A percentile compares a stretch with the other conserved stretches of the same genome.
Conservation (phyloP, 2,888 invertebrate species). For the Melinaea marsaeus region DNA sequence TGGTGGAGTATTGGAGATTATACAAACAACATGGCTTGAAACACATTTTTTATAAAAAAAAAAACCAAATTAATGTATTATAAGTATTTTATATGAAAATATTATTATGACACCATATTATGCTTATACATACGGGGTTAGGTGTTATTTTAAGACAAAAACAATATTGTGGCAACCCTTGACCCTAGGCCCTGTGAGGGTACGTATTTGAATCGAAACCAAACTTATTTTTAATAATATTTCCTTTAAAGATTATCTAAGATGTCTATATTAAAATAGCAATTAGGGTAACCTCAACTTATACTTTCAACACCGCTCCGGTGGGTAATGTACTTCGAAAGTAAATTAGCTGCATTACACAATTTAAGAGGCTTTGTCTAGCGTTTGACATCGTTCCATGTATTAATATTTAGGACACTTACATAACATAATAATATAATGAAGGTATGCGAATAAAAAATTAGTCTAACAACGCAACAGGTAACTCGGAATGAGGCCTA, state of each 20-base stretch:
- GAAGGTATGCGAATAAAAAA: constrained; percentile 22
- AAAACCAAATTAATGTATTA: no score
- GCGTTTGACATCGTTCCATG: constrained; percentile 31
- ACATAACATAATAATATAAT: constrained; percentile 26
- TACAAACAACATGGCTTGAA: no score
- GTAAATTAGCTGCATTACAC: constrained; percentile 33
- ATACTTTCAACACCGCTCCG: constrained; percentile 27
- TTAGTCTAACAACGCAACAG: constrained; percentile 35
- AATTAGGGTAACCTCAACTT: constrained; percentile 23
- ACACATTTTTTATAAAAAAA: no score
- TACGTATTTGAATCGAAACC: no score
- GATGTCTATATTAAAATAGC: constrained; percentile 13
- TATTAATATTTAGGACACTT: constrained; percentile 29
- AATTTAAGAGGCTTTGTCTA: constrained; percentile 30
- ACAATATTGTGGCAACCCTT: no score
- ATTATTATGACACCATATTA: no score
- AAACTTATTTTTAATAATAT: no score
- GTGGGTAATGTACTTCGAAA: constrained; percentile 32
- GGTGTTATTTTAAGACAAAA: no score
- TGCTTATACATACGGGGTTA: no score
- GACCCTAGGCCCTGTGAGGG: no score
- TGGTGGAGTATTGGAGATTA: neutral
- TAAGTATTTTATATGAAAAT: no score
- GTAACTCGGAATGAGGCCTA: constrained; percentile 49
- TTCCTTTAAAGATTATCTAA: neutral